phyloP scores from a whole-genome alignment of 2,113 vertebrate genomes.

The Ranitomeya variabilis region DNA sequence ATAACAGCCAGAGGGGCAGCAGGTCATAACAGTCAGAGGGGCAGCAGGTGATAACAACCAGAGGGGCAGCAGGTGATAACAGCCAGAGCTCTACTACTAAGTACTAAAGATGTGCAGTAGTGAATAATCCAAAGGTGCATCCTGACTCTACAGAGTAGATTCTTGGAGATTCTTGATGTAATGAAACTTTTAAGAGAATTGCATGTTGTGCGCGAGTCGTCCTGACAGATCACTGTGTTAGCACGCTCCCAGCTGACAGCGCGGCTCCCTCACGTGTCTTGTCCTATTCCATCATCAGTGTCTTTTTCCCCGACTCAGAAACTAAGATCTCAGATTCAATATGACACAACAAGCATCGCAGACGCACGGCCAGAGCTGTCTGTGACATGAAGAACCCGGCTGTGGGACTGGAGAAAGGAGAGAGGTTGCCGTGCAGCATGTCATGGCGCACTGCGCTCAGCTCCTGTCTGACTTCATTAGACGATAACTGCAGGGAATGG shows the following conservation, averaged over 20 bases:
- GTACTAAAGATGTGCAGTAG: too few relatives aligned
- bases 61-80: too few relatives aligned
- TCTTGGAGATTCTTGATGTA: not conserved
- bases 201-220: not conserved
- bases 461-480: conserved; percentile 18
- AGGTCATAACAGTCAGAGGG: too few relatives aligned
- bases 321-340: conserved; percentile 34
- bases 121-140: not conserved
- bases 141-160: not conserved
- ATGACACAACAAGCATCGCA: conserved; percentile 39
- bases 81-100: too few relatives aligned
- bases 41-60: too few relatives aligned
- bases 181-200: not conserved
- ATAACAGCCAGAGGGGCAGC: too few relatives aligned
- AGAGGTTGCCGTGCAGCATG: not conserved
- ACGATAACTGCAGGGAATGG: not conserved
- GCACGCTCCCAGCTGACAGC: conserved; percentile 34
- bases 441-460: not conserved
- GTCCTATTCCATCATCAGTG: conserved; percentile 28
- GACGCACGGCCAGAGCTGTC: not conserved
- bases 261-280: not conserved
- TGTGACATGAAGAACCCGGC: conserved; percentile 30
- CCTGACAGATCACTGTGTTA: conserved; percentile 35
- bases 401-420: not conserved
- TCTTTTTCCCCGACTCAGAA: not conserved